These are phyloP conservation scores for Hirundichthys speculiger DNA, from an alignment of 2,113 vertebrate species.

Conservation along the genomic window DNA sequence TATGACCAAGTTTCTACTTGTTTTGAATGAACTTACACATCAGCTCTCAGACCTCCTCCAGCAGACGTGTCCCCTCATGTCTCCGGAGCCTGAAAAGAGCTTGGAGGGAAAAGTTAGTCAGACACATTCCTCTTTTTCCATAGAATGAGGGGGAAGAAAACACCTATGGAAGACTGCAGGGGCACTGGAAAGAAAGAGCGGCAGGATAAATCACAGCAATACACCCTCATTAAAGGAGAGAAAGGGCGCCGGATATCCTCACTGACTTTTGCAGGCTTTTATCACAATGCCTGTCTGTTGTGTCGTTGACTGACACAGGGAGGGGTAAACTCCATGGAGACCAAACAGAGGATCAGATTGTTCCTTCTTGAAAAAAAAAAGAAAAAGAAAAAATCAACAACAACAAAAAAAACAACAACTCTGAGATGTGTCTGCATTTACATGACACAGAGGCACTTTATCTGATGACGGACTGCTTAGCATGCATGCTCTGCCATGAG, in stretches of 20 bases:
- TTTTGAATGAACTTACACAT: constrained; percentile 45
- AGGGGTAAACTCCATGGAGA: constrained; percentile 44
- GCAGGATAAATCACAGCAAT: constrained; percentile 61
- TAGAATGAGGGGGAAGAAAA: constrained; percentile 53
- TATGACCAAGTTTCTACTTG: constrained; percentile 58
- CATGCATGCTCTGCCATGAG: too few species aligned
- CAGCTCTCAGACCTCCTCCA: constrained; percentile 40
- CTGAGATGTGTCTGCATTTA: constrained; percentile 31
- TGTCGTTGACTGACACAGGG: constrained; percentile 50
- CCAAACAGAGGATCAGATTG: constrained; percentile 57
- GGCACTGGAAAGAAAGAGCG: constrained; percentile 64
- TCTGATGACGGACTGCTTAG: too few species aligned
- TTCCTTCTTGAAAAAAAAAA: constrained; percentile 26
- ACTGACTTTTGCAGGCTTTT: constrained; percentile 58
- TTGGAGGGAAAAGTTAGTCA: constrained; percentile 62
- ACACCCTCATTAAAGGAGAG: constrained; percentile 66
- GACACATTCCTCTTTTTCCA: constrained; percentile 71
- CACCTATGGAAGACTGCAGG: constrained; percentile 36
- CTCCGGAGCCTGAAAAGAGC: constrained; percentile 62
- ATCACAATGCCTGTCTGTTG: constrained; percentile 64
- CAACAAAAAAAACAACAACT: too few species aligned
- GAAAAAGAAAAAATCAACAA: constrained; percentile 41
- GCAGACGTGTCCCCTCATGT: constrained; percentile 67
- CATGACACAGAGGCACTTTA: not conserved
- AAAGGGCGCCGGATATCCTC: constrained; percentile 70